A percentile compares a stretch with the other conserved stretches of the same genome.
Conservation (phyloP, 1,140 invertebrate genomes). For the Medauroidea extradentata region DNA sequence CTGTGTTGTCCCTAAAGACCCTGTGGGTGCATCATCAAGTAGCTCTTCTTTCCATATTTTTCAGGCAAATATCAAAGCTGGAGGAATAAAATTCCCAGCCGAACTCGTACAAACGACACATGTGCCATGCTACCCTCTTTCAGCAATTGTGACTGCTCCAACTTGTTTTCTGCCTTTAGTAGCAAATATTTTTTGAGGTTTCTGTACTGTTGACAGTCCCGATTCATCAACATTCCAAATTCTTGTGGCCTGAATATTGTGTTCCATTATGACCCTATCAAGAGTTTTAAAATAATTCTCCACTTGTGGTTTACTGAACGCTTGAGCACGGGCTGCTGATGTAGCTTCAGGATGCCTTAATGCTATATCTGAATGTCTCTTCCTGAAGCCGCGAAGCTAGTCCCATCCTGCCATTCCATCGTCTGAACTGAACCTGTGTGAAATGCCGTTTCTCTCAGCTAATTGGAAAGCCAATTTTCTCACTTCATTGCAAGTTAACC, state of each 20-base stretch:
- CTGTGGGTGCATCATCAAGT: slow-evolving; percentile 25
- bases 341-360: neutral
- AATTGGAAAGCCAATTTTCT: too few species aligned
- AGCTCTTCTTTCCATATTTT: slow-evolving; percentile 22
- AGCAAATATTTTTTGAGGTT: slow-evolving; percentile 34
- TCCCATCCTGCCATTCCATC: too few species aligned
- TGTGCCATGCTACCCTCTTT: slow-evolving; percentile 35
- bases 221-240: slow-evolving; percentile 42
- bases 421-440: too few species aligned
- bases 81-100: slow-evolving; percentile 32
- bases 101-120: slow-evolving; percentile 35
- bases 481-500: too few species aligned
- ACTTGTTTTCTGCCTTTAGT: slow-evolving; percentile 31
- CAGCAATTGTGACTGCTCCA: slow-evolving; percentile 27
- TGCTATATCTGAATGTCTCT: neutral
- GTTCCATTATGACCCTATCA: slow-evolving; percentile 28
- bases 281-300: slow-evolving; percentile 35
- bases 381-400: neutral
- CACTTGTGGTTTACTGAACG: neutral
- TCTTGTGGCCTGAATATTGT: slow-evolving; percentile 26
- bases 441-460: too few species aligned
- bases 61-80: slow-evolving; percentile 18
- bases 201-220: slow-evolving; percentile 36
- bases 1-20: slow-evolving; percentile 22
- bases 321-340: neutral